A percentile compares a stretch with the other conserved stretches of the same genome.
These are phyloP conservation scores for Siniperca undulata DNA, from an alignment of 2,797 vertebrate genomes.

Conservation along the genomic window DNA sequence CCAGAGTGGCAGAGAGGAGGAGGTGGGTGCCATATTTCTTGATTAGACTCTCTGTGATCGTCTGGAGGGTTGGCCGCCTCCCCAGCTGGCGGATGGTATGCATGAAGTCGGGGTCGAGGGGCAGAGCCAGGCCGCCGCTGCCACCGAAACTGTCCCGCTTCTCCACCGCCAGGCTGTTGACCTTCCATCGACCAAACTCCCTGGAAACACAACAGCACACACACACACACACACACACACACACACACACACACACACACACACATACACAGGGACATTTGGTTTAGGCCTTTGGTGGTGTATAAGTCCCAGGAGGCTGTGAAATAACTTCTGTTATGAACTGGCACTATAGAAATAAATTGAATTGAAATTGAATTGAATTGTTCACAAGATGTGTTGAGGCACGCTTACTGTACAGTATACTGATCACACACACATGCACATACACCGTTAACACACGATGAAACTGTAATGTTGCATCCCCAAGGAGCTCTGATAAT, in stretches of 20 bases:
- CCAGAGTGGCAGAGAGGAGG: conserved; percentile 94
- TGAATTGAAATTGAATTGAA: no score
- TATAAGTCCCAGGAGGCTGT: conserved; percentile 10
- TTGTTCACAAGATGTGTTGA: background rate
- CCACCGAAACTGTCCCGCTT: conserved; percentile 88
- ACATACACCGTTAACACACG: background rate
- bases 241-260: background rate
- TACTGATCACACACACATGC: background rate
- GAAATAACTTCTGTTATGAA: no score
- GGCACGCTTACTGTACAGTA: background rate
- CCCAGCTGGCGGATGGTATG: conserved; percentile 93
- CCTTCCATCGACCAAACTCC: conserved; percentile 99
- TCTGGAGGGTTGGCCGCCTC: conserved; percentile 92
- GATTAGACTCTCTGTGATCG: conserved; percentile 96
- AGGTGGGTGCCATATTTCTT: conserved; percentile 99
- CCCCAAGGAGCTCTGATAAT: background rate
- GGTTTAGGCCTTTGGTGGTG: conserved; percentile 1
- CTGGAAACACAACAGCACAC: conserved; percentile 80
- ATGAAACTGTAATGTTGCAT: background rate
- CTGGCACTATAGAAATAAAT: no score
- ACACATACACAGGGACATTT: conserved; percentile 23
- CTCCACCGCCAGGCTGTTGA: conserved; percentile 96
- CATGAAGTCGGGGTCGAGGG: conserved; percentile 96
- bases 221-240: background rate
- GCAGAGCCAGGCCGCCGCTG: conserved; percentile 86